phyloP scores from a whole-genome alignment of 2,888 invertebrate species.

The Pammene fasciana region DNA sequence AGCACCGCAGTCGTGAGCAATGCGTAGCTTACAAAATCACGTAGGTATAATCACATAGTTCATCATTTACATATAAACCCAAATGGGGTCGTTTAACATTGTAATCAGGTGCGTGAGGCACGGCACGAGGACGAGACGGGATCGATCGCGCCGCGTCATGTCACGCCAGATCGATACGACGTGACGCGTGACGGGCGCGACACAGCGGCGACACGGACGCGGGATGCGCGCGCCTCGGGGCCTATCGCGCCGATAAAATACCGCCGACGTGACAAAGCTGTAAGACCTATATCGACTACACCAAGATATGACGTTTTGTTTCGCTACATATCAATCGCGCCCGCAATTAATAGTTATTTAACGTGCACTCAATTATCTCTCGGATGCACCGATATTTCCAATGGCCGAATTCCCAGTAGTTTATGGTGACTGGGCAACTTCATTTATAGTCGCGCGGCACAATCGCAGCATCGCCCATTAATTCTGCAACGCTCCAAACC shows the following conservation, averaged over 20 bases:
- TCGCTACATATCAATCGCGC: conserved; percentile 64
- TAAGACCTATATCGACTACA: background rate
- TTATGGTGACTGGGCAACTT: conserved; percentile 64
- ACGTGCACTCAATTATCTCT: conserved; percentile 76
- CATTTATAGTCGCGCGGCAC: conserved; percentile 68
- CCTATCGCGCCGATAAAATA: conserved; percentile 52
- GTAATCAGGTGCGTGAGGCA: conserved; percentile 56
- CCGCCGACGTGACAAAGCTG: background rate
- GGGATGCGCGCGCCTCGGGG: conserved; percentile 47
- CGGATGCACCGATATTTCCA: conserved; percentile 72
- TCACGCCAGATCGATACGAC: conserved; percentile 38
- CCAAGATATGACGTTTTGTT: conserved; percentile 9
- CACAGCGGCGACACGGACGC: conserved; percentile 40
- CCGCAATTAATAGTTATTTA: conserved; percentile 76
- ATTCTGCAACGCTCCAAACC: conserved; percentile 67
- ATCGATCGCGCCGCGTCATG: conserved; percentile 37
- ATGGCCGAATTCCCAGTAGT: conserved; percentile 73
- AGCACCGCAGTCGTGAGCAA: conserved; percentile 11
- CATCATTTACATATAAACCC: conserved; percentile 38
- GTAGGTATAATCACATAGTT: conserved; percentile 26
- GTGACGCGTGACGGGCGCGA: conserved; percentile 49
- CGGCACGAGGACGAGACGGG: conserved; percentile 52
- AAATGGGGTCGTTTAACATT: conserved; percentile 39
- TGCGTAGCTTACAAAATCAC: conserved; percentile 26
- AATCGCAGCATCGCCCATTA: conserved; percentile 62